These are phyloP conservation scores for Epistrophe grossulariae DNA, from an alignment of 2,888 invertebrate species.

Conservation along the genomic window DNA sequence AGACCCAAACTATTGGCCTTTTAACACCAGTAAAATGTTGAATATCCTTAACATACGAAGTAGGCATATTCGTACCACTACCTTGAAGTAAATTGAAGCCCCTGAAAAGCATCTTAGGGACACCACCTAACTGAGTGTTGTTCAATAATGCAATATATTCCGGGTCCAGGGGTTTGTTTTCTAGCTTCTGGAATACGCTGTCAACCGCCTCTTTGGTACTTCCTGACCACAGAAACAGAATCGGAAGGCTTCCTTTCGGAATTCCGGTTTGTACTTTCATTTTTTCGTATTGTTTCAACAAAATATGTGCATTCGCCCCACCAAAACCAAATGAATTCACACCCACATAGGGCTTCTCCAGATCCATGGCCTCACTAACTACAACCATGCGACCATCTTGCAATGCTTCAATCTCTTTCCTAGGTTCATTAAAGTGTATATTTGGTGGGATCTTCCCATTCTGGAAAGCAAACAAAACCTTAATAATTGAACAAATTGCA, in stretches of 20 bases:
- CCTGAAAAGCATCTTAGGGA: constrained; percentile 88
- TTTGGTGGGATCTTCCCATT: constrained; percentile 91
- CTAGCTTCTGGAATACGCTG: constrained; percentile 86
- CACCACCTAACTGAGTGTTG: constrained; percentile 85
- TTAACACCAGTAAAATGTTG: constrained; percentile 86
- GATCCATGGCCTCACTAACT: constrained; percentile 88
- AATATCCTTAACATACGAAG: constrained; percentile 84
- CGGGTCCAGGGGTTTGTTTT: constrained; percentile 85
- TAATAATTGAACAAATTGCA: constrained; percentile 91
- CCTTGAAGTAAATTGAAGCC: constrained; percentile 86
- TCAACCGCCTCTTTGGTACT: constrained; percentile 90
- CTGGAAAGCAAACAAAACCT: constrained; percentile 91
- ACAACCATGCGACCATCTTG: constrained; percentile 87
- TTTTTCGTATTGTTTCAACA: constrained; percentile 75
- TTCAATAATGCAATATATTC: constrained; percentile 86
- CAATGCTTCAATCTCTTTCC: constrained; percentile 86
- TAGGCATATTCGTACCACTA: constrained; percentile 67
- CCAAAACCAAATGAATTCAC: constrained; percentile 96
- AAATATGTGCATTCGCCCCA: constrained; percentile 88
- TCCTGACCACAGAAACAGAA: constrained; percentile 89
- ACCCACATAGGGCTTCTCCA: constrained; percentile 90
- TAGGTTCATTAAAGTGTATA: constrained; percentile 88
- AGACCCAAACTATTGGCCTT: constrained; percentile 93
- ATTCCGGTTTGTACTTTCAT: constrained; percentile 84
- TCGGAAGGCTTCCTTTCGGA: constrained; percentile 87